Conservation (phyloP, 1,140 invertebrate genomes). For the Penaeus japonicus region DNA sequence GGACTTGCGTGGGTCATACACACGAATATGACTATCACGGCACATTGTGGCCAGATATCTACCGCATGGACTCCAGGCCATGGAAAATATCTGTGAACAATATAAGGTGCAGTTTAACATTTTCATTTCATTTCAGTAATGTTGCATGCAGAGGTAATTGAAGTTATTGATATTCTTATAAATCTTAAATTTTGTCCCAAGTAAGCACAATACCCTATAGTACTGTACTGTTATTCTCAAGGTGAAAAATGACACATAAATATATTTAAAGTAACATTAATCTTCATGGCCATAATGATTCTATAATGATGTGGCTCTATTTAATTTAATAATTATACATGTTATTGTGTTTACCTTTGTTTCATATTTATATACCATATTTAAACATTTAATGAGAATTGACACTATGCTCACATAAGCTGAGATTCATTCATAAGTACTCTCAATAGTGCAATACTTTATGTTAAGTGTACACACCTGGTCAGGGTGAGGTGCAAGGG, state of each 20-base stretch:
- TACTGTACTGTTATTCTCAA: no score
- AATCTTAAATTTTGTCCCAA: no score
- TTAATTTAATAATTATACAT: no score
- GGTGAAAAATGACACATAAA: no score
- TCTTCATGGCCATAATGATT: no score
- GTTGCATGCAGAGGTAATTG: neutral
- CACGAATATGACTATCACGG: slow-evolving; percentile 86
- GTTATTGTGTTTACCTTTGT: neutral
- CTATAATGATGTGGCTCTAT: no score
- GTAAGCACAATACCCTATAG: no score
- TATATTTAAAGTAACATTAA: neutral
- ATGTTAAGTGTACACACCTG: slow-evolving; percentile 27
- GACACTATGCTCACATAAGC: no score
- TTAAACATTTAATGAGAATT: no score
- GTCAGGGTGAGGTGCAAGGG: slow-evolving; percentile 45
- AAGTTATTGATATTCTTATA: neutral
- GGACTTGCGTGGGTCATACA: slow-evolving; percentile 77
- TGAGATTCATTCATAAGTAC: no score
- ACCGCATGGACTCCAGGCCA: slow-evolving; percentile 91
- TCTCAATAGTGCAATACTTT: neutral
- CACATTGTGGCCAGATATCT: slow-evolving; percentile 83
- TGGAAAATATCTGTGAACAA: slow-evolving; percentile 78
- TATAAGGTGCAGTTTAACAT: no score
- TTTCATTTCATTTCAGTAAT: neutral
- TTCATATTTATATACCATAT: neutral